Percentiles rank a stretch among this genome's conserved stretches.
Conservation (phyloP, 2,113 vertebrate species). For the Xenotilapia caudafasciata region DNA sequence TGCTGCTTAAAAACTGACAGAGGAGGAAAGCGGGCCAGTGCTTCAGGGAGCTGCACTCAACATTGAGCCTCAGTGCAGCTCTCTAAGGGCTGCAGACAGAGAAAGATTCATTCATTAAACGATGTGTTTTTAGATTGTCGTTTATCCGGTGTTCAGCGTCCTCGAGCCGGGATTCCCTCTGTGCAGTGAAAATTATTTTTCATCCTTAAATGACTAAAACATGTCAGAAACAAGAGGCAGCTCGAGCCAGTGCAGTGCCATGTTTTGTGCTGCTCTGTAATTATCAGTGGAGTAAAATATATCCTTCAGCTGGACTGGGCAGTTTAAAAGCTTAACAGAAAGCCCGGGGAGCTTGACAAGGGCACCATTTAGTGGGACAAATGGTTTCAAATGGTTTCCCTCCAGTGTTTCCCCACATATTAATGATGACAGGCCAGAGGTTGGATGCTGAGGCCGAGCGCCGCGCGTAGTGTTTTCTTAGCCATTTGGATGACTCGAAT, state of each 20-base stretch:
- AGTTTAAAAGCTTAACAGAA: slow-evolving; percentile 54
- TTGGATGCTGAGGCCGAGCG: slow-evolving; percentile 25
- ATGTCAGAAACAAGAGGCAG: slow-evolving; percentile 14
- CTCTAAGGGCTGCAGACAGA: background rate
- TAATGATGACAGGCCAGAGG: slow-evolving; percentile 52
- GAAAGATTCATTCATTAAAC: background rate
- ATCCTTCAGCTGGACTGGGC: slow-evolving; percentile 48
- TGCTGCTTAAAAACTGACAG: slow-evolving; percentile 54
- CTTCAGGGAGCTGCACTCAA: slow-evolving; percentile 58
- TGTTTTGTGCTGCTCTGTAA: slow-evolving; percentile 26
- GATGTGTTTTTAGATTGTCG: background rate
- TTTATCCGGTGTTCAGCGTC: background rate
- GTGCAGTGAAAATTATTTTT: background rate
- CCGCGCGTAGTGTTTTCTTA: slow-evolving; percentile 29
- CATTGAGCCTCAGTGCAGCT: slow-evolving; percentile 18
- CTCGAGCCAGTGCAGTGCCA: background rate
- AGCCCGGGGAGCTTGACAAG: slow-evolving; percentile 43
- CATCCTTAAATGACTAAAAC: background rate
- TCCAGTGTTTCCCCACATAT: slow-evolving; percentile 55
- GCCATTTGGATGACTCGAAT: slow-evolving; percentile 16
- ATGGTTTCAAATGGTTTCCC: slow-evolving; percentile 63
- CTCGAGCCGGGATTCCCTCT: background rate
- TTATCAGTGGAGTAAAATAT: slow-evolving; percentile 54
- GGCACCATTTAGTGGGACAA: slow-evolving; percentile 61
- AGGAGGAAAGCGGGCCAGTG: slow-evolving; percentile 24